phyloP scores from a whole-genome alignment of 2,113 vertebrate genomes.

The Crotalus tigris region DNA sequence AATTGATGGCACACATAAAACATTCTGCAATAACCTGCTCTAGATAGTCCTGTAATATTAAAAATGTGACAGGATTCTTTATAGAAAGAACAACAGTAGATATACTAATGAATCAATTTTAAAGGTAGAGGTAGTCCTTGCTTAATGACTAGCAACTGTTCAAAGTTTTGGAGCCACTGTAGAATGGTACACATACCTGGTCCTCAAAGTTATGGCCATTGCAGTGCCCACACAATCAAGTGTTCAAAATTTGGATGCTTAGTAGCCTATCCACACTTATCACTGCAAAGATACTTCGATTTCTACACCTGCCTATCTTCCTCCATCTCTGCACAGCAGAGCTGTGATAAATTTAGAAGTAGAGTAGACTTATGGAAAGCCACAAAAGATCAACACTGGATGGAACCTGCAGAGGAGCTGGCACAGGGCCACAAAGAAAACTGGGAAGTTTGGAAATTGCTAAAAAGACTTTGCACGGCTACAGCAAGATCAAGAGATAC shows the following conservation, averaged over 20 bases:
- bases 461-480: neutral
- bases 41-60: neutral
- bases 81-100: neutral
- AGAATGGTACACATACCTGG: neutral
- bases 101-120: neutral
- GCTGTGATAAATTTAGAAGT: neutral
- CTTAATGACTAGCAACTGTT: neutral
- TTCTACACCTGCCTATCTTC: neutral
- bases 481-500: too few relatives aligned
- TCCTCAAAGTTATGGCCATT: neutral
- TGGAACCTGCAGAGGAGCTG: neutral
- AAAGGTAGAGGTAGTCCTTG: neutral
- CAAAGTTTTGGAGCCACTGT: neutral
- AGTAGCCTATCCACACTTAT: neutral
- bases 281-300: neutral
- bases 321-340: neutral
- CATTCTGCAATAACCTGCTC: neutral
- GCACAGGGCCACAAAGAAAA: neutral
- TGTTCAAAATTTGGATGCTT: neutral
- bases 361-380: neutral
- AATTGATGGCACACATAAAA: neutral
- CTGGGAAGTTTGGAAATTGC: neutral
- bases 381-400: neutral
- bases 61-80: neutral
- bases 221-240: neutral